Evolutionary conservation across 2,888 invertebrate species (phyloP), one percentile per base, ranked within the genome.

Genomic region (Nomada goodeniana): DNA sequence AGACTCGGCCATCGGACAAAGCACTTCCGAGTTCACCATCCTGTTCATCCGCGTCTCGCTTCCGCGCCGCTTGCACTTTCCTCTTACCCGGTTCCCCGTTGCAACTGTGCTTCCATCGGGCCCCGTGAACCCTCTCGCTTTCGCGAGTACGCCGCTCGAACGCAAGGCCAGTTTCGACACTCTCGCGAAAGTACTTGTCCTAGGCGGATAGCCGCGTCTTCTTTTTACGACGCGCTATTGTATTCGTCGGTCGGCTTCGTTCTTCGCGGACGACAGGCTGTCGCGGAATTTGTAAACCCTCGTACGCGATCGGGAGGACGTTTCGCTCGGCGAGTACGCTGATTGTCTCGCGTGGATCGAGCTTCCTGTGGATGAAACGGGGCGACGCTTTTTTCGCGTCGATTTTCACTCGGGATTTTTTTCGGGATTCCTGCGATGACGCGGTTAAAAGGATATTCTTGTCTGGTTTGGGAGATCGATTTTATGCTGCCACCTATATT

Each of bases 21-120:
- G 85, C 83, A 76, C 69, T 84, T 77, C 82, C 82, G 87, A 84
- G 86, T 85, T 85, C 81, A 82, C 80, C 83, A 63, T 70, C 76
- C 70, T 83, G 80, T 80, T 80, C 73, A 74, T 83, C 85, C 80
- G 78, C 52, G 57, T 74, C 84, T 84, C 70, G 50, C 77, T 70
- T 63, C 75, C 36, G 44, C 61, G 63, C 52, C 71, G 76, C 71
- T 77, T 77, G 57, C 77, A 53, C 26, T 70, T 61, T 70, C 57
- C 67, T 63, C 65, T 63, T 67, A 60, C 63, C 42, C 29, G 26
- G 23, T 29, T 11, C 52, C 52, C 36, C n/a, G 47, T 57, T 55
- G 23, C 64, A 42, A 73, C 36, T 64, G n/a, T 53, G 52, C 67
- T 71, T 76, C 74, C 68, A 59, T n/a, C 47, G 47, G 50, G 53